Conservation (phyloP, 2,888 invertebrate species). For the Blastobasis adustella region DNA sequence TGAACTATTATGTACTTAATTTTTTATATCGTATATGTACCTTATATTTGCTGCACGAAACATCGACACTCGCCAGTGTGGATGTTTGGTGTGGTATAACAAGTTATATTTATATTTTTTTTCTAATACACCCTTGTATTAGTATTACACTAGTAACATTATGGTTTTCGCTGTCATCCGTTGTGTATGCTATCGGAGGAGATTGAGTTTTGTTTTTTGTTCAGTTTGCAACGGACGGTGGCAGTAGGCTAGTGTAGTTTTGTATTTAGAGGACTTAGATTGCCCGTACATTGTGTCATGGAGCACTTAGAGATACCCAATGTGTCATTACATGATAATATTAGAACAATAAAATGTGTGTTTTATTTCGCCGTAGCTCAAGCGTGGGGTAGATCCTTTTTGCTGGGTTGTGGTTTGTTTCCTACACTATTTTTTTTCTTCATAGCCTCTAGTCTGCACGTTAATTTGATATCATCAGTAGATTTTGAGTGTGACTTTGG, state of each 20-base stretch:
- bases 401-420: slow-evolving; percentile 38
- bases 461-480: slow-evolving; percentile 17
- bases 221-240: slow-evolving; percentile 27
- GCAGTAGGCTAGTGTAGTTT: slow-evolving; percentile 52
- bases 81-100: too few relatives aligned
- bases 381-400: slow-evolving; percentile 46
- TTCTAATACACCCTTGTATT: slow-evolving; percentile 44
- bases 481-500: slow-evolving; percentile 31
- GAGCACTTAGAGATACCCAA: slow-evolving; percentile 63
- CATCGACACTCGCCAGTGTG: too few relatives aligned
- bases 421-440: slow-evolving; percentile 19
- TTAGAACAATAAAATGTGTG: slow-evolving; percentile 65
- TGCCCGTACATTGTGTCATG: slow-evolving; percentile 61
- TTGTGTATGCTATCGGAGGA: slow-evolving; percentile 15
- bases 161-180: slow-evolving; percentile 36
- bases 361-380: slow-evolving; percentile 58
- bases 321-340: slow-evolving; percentile 72
- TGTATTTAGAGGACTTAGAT: slow-evolving; percentile 53
- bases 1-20: slow-evolving; percentile 53
- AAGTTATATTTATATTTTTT: slow-evolving; percentile 25
- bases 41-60: slow-evolving; percentile 15
- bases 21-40: slow-evolving; percentile 33
- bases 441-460: slow-evolving; percentile 38
- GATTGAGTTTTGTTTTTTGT: slow-evolving; percentile 16
- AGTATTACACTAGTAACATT: slow-evolving; percentile 47